phyloP scores from a whole-genome alignment of 2,888 invertebrate species.

The Pardosa pseudoannulata region DNA sequence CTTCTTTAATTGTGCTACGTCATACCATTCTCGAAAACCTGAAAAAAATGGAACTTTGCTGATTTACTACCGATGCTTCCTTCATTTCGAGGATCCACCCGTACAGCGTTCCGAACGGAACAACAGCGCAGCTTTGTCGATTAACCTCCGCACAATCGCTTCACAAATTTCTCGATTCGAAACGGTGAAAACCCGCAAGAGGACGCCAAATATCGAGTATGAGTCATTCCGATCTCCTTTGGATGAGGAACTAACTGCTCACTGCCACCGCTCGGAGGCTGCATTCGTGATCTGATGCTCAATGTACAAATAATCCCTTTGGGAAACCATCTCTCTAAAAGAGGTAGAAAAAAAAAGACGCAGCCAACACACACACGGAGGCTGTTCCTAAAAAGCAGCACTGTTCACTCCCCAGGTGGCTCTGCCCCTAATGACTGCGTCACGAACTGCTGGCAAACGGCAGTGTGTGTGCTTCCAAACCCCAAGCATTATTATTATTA shows the following conservation, averaged over 20 bases:
- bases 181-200: no score
- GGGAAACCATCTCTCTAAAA: neutral
- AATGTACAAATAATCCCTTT: neutral
- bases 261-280: neutral
- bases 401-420: slow-evolving; percentile 38
- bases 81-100: no score
- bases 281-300: neutral
- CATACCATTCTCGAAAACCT: no score
- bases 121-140: no score
- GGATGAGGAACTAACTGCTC: neutral
- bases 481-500: slow-evolving; percentile 25
- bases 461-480: slow-evolving; percentile 24
- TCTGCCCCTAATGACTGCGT: slow-evolving; percentile 53
- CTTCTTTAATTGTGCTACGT: no score
- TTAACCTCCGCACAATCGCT: no score
- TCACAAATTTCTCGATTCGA: no score
- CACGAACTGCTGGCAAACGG: slow-evolving; percentile 42
- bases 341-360: no score
- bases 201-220: neutral
- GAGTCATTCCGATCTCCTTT: neutral
- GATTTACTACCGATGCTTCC: no score
- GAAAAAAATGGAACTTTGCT: no score
- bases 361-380: neutral
- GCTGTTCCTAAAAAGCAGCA: no score
- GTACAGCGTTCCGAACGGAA: no score